Evolutionary conservation across 2,888 invertebrate genomes (phyloP).

Genomic region (Tachina lurida): DNA sequence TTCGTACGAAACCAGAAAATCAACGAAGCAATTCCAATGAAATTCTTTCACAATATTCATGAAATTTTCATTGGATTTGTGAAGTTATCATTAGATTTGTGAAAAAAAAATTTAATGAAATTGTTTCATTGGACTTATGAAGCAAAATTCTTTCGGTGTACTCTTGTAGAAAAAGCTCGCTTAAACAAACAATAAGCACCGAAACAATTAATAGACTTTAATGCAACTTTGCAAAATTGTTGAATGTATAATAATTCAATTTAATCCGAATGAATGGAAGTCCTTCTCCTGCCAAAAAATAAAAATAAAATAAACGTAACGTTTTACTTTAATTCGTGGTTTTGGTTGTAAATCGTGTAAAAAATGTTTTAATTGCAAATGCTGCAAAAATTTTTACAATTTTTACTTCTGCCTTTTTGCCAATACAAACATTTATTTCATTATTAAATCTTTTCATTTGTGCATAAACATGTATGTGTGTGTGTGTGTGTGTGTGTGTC

Average conservation of each 20-base stretch:
- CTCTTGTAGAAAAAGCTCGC: neutral
- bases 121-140: no score
- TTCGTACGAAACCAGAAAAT: no score
- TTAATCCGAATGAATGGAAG: slow-evolving; percentile 35
- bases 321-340: slow-evolving; percentile 68
- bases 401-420: neutral
- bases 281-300: slow-evolving; percentile 49
- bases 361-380: slow-evolving; percentile 70
- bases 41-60: no score
- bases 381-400: slow-evolving; percentile 40
- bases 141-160: no score
- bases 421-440: neutral
- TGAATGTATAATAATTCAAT: slow-evolving; percentile 21
- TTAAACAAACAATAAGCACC: neutral
- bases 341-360: slow-evolving; percentile 58
- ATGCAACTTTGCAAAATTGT: neutral
- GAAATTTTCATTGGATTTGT: no score
- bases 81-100: no score
- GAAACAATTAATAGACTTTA: slow-evolving; percentile 8
- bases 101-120: no score
- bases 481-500: slow-evolving; percentile 6
- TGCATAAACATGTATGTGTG: neutral
- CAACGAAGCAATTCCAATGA: no score
- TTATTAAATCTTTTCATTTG: slow-evolving; percentile 50
- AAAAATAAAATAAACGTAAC: neutral